A percentile compares a stretch with the other conserved stretches of the same genome.
Conservation (phyloP, 37 sponge, comb jelly and placozoan genomes). For the Halisarca cf. caerulea region DNA sequence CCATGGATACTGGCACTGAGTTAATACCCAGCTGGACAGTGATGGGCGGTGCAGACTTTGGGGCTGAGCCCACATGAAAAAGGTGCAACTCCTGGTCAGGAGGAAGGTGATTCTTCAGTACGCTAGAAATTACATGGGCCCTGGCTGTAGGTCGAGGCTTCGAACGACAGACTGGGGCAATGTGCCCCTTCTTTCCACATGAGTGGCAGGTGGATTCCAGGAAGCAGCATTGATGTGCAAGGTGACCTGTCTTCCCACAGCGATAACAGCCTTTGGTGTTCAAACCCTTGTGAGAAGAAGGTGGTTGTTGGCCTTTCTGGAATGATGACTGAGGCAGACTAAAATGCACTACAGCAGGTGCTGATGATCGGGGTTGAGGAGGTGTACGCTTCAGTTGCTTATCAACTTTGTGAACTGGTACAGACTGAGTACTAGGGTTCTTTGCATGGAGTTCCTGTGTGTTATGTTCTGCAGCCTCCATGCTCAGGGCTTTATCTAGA, state of each 20-base stretch:
- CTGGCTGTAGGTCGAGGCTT: not conserved
- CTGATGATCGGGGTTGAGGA: no score
- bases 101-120: no score
- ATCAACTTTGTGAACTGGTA: no score
- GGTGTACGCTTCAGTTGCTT: no score
- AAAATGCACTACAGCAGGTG: no score
- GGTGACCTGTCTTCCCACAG: conserved; percentile 1
- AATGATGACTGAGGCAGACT: no score
- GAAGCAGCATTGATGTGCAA: not conserved
- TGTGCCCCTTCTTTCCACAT: not conserved
- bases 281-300: not conserved
- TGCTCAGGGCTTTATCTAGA: conserved; percentile 1
- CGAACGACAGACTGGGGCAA: not conserved
- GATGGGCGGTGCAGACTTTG: not conserved
- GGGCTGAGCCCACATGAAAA: no score
- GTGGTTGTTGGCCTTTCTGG: no score
- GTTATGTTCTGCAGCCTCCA: conserved; percentile 12
- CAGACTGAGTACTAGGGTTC: no score
- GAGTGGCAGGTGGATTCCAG: not conserved
- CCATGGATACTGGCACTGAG: not conserved
- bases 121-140: no score
- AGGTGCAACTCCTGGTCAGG: no score
- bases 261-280: not conserved
- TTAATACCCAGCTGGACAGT: not conserved
- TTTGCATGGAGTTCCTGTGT: not conserved